Evolutionary conservation across 2,797 vertebrate species (phyloP), one percentile per base, ranked within the genome.

Genomic region (Scolopax bukidnonensis): DNA sequence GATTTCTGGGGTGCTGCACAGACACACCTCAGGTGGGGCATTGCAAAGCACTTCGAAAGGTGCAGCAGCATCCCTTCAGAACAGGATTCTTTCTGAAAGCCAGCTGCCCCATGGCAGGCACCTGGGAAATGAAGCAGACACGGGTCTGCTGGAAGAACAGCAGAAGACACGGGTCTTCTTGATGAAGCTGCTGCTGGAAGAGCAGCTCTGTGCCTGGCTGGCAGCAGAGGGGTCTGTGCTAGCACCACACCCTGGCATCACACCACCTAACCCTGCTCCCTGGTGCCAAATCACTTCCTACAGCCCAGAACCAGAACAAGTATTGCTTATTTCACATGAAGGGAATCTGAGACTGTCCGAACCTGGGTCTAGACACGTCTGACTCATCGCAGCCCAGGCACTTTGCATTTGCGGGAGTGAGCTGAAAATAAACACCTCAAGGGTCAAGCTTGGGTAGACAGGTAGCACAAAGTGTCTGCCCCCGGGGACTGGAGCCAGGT

Each of bases 141-240:
- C 2, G 16, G 25, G 19, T 28, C 70, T 57, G 61, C 43, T 13
- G 0, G 0, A 54, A 25, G 36, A 36, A 9, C 36, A 36, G 36
- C 36, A 36, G 36, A 36, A 36, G 36, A 36, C 36, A 36, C 36
- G 36, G 36, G 8, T 36, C 36, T 36, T 36, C 36, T 36, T 43
- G 17, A 43, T 4, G 16, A 43, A 43, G 41, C 41, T 43, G 41
- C 70, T 57, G 61, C 43, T 14, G 0, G 0, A 50, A 25, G 54
- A 69, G 67, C 51, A 83, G 59, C 43, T 73, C 84, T 15, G 18
- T 78, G 69, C 47, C 67, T 0, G 4, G 33, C 12, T 48, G 43
- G 24, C 40, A 68, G 50, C 0, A 6, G 24, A 33, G 57, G 59
- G 16, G 5, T n/a, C 68, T 59, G 40, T 61, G 68, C 73, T 38